Evolutionary conservation across 2,797 vertebrate species (phyloP).

Genomic region (Bradypodion pumilum): DNA sequence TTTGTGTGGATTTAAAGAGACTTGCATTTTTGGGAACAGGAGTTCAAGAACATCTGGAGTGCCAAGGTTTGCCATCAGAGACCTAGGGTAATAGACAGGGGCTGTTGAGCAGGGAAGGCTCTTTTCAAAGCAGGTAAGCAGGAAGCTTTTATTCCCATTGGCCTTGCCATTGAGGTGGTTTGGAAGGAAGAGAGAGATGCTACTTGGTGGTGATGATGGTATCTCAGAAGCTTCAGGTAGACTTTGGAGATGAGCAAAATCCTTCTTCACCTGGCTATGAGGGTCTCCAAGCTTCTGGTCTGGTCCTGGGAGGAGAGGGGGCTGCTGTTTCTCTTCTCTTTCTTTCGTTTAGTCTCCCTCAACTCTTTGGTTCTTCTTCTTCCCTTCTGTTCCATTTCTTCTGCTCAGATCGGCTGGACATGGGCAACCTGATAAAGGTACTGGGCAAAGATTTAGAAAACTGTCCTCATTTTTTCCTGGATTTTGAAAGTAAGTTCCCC

Average conservation of each 20-base stretch:
- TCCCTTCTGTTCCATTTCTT: conserved; percentile 80
- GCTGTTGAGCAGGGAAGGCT: not conserved
- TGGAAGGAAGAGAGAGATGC: no score
- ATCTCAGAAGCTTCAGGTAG: not conserved
- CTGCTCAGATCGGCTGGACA: conserved; percentile 89
- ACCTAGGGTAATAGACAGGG: no score
- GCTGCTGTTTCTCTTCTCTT: not conserved
- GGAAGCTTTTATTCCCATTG: no score
- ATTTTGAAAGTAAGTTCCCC: conserved; percentile 95
- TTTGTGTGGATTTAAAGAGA: no score
- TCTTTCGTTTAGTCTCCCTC: rapidly evolving
- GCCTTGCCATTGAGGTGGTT: no score
- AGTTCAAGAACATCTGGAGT: no score
- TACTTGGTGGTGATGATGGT: not conserved
- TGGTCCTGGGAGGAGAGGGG: not conserved
- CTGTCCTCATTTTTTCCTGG: conserved; percentile 99
- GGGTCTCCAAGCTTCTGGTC: no score
- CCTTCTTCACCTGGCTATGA: no score
- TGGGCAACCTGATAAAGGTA: conserved; percentile 99
- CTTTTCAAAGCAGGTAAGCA: not conserved
- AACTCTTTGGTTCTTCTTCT: conserved; percentile 29
- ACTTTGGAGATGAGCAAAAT: no score
- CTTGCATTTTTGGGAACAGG: no score
- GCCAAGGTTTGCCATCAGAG: no score
- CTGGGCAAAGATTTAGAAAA: conserved; percentile 98